Base-by-base conservation (phyloP, 2,888 invertebrate genomes). In the Cordylochernes scorpioides region DNA sequence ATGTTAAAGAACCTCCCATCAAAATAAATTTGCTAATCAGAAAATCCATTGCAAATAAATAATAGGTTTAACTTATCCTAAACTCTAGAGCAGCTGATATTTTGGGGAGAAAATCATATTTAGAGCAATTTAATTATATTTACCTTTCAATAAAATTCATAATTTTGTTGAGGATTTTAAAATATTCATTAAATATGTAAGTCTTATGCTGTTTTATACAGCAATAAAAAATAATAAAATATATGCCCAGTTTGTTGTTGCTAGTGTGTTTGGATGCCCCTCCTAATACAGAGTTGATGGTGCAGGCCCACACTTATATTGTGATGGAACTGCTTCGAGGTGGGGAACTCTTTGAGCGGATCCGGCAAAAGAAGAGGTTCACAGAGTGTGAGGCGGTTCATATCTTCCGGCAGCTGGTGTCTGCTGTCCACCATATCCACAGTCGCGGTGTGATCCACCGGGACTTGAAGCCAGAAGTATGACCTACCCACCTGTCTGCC, bases 391-490 rank as follows among this genome's bases (percentile, higher is more conserved):
- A 66, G 41, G 82, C 86, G 5, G 64, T 71, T n/a, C 58, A 61
- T 6, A 67, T 91, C 31, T 67, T 86, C 57, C 57, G 63, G 17
- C 74, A 82, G 50, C 59, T 91, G 24, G 72, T 77, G 1, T 62
- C 68, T 10, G 86, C 82, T 27, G 69, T 88, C 13, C 57, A 64
- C 17, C 78, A 71, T 51, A 71, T 91, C 65, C 88, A 88, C 56
- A 58, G 63, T 14, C 60, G 68, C 30, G 67, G 72, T 10, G 70
- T 84, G 25, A 84, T 82, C 30, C 91, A 94, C 51, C 58, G 88
- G 17, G 91, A 91, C 53, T 60, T 94, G 10, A 94, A 91, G 53
- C 88, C 88, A 0, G 91, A 86, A 64, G 75, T 71, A 43, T n/a
- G n/a, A n/a, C n/a, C n/a, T n/a, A n/a, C n/a, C n/a, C n/a, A n/a